Evolutionary conservation across 2,888 invertebrate genomes (phyloP).

Genomic region (Netelia melanura): DNA sequence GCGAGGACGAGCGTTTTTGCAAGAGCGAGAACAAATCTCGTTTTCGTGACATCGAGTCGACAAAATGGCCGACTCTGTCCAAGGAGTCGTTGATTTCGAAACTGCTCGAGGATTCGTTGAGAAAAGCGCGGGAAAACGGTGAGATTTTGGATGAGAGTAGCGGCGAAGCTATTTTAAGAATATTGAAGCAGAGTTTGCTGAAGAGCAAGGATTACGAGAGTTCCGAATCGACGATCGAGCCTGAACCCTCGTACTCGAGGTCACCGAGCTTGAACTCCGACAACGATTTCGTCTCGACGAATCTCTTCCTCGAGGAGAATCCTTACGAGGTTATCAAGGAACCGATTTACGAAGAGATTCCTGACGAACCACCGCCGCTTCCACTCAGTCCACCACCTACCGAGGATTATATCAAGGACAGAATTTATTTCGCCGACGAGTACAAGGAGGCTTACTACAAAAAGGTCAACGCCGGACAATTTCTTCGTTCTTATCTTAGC

Average conservation of each 20-base stretch:
- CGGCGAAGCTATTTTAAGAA: conserved; percentile 82
- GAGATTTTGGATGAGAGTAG: conserved; percentile 82
- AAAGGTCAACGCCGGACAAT: conserved; percentile 76
- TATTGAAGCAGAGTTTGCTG: conserved; percentile 82
- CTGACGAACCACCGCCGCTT: conserved; percentile 88
- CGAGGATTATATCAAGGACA: conserved; percentile 89
- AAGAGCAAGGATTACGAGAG: conserved; percentile 79
- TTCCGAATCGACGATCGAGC: conserved; percentile 77
- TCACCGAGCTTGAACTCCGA: conserved; percentile 78
- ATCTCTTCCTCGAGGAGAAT: conserved; percentile 83
- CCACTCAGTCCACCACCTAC: conserved; percentile 92
- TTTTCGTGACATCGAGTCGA: conserved; percentile 45
- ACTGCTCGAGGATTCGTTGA: conserved; percentile 81
- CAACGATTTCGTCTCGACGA: conserved; percentile 80
- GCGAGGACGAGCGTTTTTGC: conserved; percentile 36
- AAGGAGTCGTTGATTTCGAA: conserved; percentile 82
- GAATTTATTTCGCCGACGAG: conserved; percentile 86
- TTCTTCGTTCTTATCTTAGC: conserved; percentile 77
- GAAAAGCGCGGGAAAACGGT: conserved; percentile 81
- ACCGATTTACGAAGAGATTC: conserved; percentile 85
- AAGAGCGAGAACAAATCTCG: conserved; percentile 52
- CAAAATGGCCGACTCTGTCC: conserved; percentile 71
- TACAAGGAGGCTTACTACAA: conserved; percentile 78
- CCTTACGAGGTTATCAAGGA: conserved; percentile 85
- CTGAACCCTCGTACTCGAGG: conserved; percentile 77